Percentiles rank a stretch among this genome's conserved stretches.
Evolutionary conservation across 2,888 invertebrate genomes (phyloP).

Genomic region (Chloromyia formosa): DNA sequence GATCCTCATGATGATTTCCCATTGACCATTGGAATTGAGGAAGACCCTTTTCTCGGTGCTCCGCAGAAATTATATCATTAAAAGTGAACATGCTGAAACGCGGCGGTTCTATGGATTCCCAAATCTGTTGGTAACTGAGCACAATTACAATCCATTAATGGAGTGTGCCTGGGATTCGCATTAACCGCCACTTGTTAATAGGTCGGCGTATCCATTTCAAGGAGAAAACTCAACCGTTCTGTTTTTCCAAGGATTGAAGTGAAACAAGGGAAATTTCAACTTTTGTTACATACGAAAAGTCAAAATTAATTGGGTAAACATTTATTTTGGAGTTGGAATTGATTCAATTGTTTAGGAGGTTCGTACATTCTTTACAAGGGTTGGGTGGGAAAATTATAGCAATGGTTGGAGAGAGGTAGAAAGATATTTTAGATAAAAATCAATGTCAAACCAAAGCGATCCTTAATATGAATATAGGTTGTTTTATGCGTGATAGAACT

Average conservation of each 20-base stretch:
- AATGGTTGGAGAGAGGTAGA: no score
- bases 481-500: no score
- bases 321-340: not conserved
- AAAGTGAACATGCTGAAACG: not conserved
- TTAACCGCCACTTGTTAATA: conserved; percentile 3
- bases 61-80: conserved; percentile 33
- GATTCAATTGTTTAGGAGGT: not conserved
- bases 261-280: not conserved
- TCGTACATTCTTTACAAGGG: no score
- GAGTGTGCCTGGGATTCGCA: not conserved
- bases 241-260: not conserved
- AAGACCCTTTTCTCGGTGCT: not conserved
- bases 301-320: conserved; percentile 9
- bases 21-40: conserved; percentile 14
- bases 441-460: no score
- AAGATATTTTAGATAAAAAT: no score
- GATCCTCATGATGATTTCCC: conserved; percentile 3
- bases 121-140: not conserved
- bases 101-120: not conserved
- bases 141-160: conserved; percentile 7
- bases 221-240: not conserved
- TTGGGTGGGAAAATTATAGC: no score
- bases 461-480: no score
- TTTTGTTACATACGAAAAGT: not conserved
- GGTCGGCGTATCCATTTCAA: not conserved